Percentiles rank a stretch among this genome's conserved stretches.
Conservation (phyloP, 2,888 invertebrate genomes). For the Camptogramma bilineatum region DNA sequence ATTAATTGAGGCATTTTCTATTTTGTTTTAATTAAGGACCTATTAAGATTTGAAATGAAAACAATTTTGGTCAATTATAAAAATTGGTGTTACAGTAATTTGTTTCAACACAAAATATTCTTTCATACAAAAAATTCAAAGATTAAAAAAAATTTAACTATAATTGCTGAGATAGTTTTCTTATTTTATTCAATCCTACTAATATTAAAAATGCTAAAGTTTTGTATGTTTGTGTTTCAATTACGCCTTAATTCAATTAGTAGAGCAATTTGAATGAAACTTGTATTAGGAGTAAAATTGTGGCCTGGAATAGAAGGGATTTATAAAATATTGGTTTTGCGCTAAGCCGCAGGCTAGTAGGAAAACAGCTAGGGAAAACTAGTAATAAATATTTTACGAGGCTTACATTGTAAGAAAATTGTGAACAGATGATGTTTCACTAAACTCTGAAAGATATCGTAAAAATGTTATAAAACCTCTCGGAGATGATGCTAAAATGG, state of each 20-base stretch:
- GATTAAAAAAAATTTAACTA: background rate
- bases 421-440: background rate
- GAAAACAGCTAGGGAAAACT: too few species aligned
- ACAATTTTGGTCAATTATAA: slow-evolving; percentile 35
- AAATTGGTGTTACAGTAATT: slow-evolving; percentile 33
- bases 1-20: too few species aligned
- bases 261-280: too few species aligned
- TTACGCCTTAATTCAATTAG: too few species aligned
- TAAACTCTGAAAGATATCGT: background rate
- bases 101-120: background rate
- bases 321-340: too few species aligned
- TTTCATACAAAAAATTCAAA: background rate
- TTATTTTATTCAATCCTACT: background rate
- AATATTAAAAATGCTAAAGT: too few species aligned
- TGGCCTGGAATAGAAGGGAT: too few species aligned
- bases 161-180: background rate
- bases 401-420: background rate
- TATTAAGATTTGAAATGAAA: slow-evolving; percentile 22
- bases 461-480: background rate
- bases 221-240: too few species aligned
- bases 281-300: too few species aligned
- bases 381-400: background rate
- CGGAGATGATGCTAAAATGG: too few species aligned
- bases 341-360: too few species aligned
- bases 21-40: background rate